phyloP scores from a whole-genome alignment of 2,888 invertebrate genomes.

The Lysandra coridon region DNA sequence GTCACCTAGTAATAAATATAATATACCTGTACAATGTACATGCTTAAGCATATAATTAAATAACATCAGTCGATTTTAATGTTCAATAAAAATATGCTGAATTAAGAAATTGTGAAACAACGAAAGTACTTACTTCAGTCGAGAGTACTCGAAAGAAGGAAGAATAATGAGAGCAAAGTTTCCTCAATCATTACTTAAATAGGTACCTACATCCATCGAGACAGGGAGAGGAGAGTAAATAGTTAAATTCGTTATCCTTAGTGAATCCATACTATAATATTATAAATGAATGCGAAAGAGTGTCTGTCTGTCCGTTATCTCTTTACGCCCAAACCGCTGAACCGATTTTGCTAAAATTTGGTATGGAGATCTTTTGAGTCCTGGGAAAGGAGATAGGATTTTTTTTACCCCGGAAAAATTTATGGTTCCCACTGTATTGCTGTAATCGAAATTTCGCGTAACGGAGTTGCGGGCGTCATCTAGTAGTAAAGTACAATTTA shows the following conservation, averaged over 20 bases:
- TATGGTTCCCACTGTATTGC: too few relatives aligned
- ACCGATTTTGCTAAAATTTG: too few relatives aligned
- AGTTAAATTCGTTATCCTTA: not conserved
- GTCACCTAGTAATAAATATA: too few relatives aligned
- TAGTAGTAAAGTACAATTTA: not conserved
- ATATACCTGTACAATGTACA: not conserved
- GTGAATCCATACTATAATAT: not conserved
- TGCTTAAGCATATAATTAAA: not conserved
- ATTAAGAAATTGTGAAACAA: constrained; percentile 16
- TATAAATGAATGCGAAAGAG: too few relatives aligned
- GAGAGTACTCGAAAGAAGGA: not conserved
- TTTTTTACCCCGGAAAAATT: too few relatives aligned
- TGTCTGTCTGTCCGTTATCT: too few relatives aligned
- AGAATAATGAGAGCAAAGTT: not conserved
- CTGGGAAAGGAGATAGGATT: too few relatives aligned
- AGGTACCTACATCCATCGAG: not conserved
- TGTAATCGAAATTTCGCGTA: too few relatives aligned
- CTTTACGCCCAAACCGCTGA: too few relatives aligned
- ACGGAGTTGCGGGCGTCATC: too few relatives aligned
- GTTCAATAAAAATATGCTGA: not conserved
- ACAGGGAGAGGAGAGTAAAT: not conserved
- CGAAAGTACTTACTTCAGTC: constrained; percentile 1
- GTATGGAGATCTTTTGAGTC: too few relatives aligned
- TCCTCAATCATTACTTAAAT: constrained; percentile 12
- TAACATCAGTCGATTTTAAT: not conserved